These are phyloP conservation scores for Apis cerana DNA, from an alignment of 1,140 invertebrate species.

Conservation along the genomic window DNA sequence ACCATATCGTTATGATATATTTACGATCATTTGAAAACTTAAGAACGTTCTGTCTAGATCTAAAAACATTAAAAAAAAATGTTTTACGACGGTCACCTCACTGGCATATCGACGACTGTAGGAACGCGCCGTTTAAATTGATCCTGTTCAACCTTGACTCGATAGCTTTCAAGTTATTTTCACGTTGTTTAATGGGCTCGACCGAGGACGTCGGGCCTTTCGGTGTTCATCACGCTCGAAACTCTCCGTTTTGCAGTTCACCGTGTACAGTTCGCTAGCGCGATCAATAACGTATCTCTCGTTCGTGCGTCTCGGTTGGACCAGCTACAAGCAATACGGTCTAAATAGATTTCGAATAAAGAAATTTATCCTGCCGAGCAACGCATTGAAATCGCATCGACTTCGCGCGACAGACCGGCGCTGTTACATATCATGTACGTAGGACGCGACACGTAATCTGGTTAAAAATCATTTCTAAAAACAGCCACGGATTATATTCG, in stretches of 20 bases:
- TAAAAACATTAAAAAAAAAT: background rate
- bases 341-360: no score
- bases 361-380: no score
- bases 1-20: background rate
- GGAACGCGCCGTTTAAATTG: constrained; percentile 36
- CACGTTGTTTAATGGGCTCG: constrained; percentile 14
- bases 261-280: constrained; percentile 31
- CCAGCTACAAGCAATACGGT: background rate
- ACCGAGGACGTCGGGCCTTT: constrained; percentile 28
- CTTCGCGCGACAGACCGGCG: no score
- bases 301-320: constrained; percentile 20
- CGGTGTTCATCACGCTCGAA: background rate
- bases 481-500: background rate
- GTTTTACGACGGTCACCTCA: background rate
- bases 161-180: constrained; percentile 56
- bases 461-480: background rate
- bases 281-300: constrained; percentile 57
- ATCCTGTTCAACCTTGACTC: constrained; percentile 47
- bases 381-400: background rate
- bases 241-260: constrained; percentile 21
- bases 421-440: background rate
- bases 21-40: background rate
- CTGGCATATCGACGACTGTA: background rate
- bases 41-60: background rate
- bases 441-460: background rate